Percentiles rank a stretch among this genome's conserved stretches.
These are phyloP conservation scores for Rhysida immarginata DNA, from an alignment of 1,140 invertebrate species.

Conservation along the genomic window DNA sequence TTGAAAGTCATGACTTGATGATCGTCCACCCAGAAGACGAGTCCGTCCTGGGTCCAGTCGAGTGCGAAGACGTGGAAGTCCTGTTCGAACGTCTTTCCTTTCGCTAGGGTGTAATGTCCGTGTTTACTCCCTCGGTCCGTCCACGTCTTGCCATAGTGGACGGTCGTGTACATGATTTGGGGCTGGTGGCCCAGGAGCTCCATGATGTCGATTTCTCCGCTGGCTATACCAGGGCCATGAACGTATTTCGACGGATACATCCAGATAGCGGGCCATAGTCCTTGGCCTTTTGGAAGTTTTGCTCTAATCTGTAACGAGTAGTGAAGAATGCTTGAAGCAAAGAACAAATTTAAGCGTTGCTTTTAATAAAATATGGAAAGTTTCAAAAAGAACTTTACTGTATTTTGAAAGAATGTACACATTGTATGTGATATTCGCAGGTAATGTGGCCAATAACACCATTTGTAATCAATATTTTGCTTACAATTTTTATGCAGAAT, in stretches of 20 bases:
- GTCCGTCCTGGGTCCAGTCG: slow-evolving; percentile 22
- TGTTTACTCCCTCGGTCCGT: not conserved
- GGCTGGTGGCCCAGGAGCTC: slow-evolving; percentile 10
- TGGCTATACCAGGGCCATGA: slow-evolving; percentile 6
- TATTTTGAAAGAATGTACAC: not conserved
- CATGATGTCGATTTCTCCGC: slow-evolving; percentile 16
- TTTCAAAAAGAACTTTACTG: not conserved
- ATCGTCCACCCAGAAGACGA: slow-evolving; percentile 17
- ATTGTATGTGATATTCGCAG: too few relatives aligned
- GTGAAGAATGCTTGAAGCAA: too few relatives aligned
- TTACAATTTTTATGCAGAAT: too few relatives aligned
- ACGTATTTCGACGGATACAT: not conserved
- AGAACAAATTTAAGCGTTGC: too few relatives aligned
- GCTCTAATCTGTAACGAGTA: slow-evolving; percentile 6
- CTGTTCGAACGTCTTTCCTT: slow-evolving; percentile 11
- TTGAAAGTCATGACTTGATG: not conserved
- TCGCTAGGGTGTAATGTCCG: not conserved
- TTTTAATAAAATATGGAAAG: too few relatives aligned
- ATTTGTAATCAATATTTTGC: too few relatives aligned
- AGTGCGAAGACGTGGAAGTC: slow-evolving; percentile 24
- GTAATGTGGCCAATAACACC: too few relatives aligned
- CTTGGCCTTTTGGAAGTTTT: slow-evolving; percentile 11
- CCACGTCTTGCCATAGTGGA: slow-evolving; percentile 3
- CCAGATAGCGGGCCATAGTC: slow-evolving; percentile 14
- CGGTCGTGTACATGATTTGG: slow-evolving; percentile 1